Conservation (phyloP, 2,888 invertebrate genomes). For the Notodonta ziczac region DNA sequence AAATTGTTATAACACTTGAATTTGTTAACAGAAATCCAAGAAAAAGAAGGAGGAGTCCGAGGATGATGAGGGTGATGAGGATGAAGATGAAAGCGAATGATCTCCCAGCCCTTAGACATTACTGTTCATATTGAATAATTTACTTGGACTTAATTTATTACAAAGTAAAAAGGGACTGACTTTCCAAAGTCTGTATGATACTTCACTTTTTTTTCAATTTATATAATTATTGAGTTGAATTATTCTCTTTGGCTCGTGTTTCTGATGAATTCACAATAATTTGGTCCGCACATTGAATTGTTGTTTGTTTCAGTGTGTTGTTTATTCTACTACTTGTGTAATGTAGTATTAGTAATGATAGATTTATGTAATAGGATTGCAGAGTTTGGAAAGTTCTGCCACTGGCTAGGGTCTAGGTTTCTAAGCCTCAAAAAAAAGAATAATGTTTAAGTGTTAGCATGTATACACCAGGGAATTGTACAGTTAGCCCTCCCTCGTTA, state of each 20-base stretch:
- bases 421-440: conserved; percentile 75
- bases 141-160: conserved; percentile 85
- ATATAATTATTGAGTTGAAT: conserved; percentile 38
- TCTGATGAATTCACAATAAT: conserved; percentile 51
- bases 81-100: conserved; percentile 88
- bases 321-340: conserved; percentile 55
- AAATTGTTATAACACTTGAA: not conserved
- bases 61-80: conserved; percentile 86
- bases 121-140: conserved; percentile 84
- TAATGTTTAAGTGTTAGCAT: conserved; percentile 84
- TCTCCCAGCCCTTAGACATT: conserved; percentile 73
- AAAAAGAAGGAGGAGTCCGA: conserved; percentile 87
- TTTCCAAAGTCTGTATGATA: conserved; percentile 79
- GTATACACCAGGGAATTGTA: conserved; percentile 83
- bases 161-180: conserved; percentile 81
- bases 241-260: conserved; percentile 40
- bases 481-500: conserved; percentile 85
- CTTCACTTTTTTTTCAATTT: conserved; percentile 43
- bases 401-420: conserved; percentile 78
- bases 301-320: conserved; percentile 64
- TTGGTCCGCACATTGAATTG: conserved; percentile 65
- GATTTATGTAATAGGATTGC: conserved; percentile 61
- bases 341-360: conserved; percentile 61
- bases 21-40: conserved; percentile 67
- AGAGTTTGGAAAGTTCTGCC: conserved; percentile 83